These are phyloP conservation scores for Orbicella faveolata DNA, from an alignment of 64 coral and sea anemone genomes.

Conservation along the genomic window DNA sequence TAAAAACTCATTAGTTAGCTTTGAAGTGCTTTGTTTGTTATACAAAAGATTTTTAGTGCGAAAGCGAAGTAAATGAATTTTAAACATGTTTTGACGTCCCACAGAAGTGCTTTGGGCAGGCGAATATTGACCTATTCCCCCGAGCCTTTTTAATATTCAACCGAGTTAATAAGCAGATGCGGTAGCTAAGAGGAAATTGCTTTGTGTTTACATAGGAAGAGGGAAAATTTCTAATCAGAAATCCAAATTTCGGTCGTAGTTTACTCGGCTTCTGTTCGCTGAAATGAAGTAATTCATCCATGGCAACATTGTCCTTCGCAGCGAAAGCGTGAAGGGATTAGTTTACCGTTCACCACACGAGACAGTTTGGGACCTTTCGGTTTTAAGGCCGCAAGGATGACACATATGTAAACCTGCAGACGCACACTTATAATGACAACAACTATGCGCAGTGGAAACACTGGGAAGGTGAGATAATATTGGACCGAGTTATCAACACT, in stretches of 20 bases:
- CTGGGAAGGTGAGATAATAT: conserved; percentile 12
- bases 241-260: neutral
- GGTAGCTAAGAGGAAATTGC: conserved; percentile 14
- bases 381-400: neutral
- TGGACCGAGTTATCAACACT: neutral
- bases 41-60: conserved; percentile 18
- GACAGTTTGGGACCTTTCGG: neutral
- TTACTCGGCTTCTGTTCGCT: neutral
- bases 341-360: neutral
- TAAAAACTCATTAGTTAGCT: neutral
- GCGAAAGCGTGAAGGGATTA: neutral
- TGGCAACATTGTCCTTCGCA: neutral
- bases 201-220: conserved; percentile 22
- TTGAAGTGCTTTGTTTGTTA: neutral
- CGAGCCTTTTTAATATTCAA: conserved; percentile 17
- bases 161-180: conserved; percentile 21
- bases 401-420: neutral
- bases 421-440: conserved; percentile 15
- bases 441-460: conserved; percentile 1
- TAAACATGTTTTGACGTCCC: neutral
- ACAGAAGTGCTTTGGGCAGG: neutral
- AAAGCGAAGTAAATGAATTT: conserved; percentile 9
- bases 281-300: conserved; percentile 4
- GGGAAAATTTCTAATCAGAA: conserved; percentile 18
- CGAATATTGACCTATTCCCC: conserved; percentile 5